Base-by-base conservation (phyloP, 2,888 invertebrate species). In the Myathropa florea region DNA sequence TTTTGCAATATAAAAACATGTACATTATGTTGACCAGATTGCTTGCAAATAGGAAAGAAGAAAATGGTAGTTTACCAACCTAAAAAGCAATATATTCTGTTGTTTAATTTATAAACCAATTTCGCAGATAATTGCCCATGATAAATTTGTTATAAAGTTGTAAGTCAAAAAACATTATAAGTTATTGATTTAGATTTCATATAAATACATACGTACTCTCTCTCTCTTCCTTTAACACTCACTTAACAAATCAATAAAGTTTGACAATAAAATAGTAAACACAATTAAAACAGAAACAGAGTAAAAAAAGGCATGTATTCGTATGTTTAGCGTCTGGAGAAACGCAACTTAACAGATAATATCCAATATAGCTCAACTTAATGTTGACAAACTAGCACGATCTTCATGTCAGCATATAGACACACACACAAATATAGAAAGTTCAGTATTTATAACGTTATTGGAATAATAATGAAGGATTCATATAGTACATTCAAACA, bases 181-280 rank as follows among this genome's bases (percentile, higher is more conserved):
- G 39, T 63, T 57, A 33, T 64, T 75, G 6, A 36, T 67, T 80
- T 80, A 76, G 23, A 63, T 72, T 75, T 64, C 76, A 81, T 77
- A 72, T 39, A 72, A 18, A 18, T 3, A 24, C 18, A 46, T 18
- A 18, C 46, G 7, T 33, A 33, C 33, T 1, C 10, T 4, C 18
- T 18, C 46, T 46, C 3, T 46, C 46, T 46, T 46, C 18, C 46
- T 46, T 36, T 65, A 39, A 61, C 65, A 76, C 84, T 79, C 53
- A 68, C 70, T 67, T 75, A 82, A 82, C 68, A 82, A 78, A 73
- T 82, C 86, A 83, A 86, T 83, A 83, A 86, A 86, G 82, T 82
- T 86, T 79, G 86, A 86, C 86, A 86, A 86, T 86, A 86, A 86
- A 86, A 83, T 86, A 86, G 83, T 67, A 60, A 70, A 78, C 53